Conservation (phyloP, 2,797 vertebrate species). For the Paedocypris micromegethes region DNA sequence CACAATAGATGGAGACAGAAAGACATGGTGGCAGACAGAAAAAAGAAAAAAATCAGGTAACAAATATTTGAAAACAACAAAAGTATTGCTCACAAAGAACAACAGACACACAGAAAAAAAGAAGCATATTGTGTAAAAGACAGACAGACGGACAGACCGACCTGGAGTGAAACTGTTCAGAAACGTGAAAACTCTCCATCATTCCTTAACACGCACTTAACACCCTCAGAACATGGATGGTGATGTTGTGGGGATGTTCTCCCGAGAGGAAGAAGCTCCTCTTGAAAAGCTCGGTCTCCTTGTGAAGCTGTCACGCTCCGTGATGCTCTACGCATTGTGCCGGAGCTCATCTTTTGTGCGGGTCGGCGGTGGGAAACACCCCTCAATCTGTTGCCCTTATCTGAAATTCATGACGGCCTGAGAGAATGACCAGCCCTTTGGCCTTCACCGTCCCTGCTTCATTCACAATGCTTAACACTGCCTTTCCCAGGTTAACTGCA, state of each 20-base stretch:
- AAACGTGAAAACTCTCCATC: neutral
- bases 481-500: conserved; percentile 49
- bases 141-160: neutral
- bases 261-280: conserved; percentile 40
- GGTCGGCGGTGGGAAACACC: conserved; percentile 44
- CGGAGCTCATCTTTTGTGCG: conserved; percentile 39
- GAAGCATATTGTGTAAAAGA: neutral
- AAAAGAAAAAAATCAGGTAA: too few relatives aligned
- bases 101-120: neutral
- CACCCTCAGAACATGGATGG: conserved; percentile 46
- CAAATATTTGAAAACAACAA: too few relatives aligned
- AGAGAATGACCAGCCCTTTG: conserved; percentile 40
- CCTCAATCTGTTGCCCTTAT: conserved; percentile 53
- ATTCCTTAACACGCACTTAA: conserved; percentile 38
- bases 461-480: conserved; percentile 61
- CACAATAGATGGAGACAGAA: too few relatives aligned
- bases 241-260: conserved; percentile 25
- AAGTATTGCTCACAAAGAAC: too few relatives aligned
- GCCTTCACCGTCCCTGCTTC: conserved; percentile 41
- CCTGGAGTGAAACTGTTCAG: neutral
- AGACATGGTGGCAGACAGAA: too few relatives aligned
- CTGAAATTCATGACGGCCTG: conserved; percentile 56
- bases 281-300: conserved; percentile 34
- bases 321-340: conserved; percentile 40
- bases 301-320: conserved; percentile 14